phyloP scores from a whole-genome alignment of 1,140 invertebrate species.

The Drosophila pseudoananassae region DNA sequence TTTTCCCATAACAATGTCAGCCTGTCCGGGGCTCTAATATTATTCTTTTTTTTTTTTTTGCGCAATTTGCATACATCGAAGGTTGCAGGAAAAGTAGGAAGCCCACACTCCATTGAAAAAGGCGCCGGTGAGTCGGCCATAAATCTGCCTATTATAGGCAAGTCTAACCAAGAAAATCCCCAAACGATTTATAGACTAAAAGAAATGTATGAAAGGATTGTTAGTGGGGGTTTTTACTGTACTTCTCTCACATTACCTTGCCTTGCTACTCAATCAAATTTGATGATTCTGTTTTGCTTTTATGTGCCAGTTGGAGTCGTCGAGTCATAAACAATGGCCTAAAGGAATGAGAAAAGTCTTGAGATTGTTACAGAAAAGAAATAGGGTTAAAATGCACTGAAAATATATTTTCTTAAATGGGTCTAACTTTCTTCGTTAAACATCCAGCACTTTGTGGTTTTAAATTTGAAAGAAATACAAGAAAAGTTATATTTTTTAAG shows the following conservation, averaged over 20 bases:
- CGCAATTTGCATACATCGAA: constrained; percentile 37
- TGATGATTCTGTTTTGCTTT: constrained; percentile 49
- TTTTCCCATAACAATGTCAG: constrained; percentile 27
- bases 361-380: constrained; percentile 9
- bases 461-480: no score
- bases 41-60: constrained; percentile 12
- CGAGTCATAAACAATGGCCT: constrained; percentile 34
- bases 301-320: constrained; percentile 35
- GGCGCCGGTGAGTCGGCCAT: constrained; percentile 39
- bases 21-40: constrained; percentile 24
- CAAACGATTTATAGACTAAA: background rate
- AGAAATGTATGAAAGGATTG: background rate
- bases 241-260: constrained; percentile 7
- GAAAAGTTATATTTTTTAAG: no score
- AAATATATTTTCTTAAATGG: no score
- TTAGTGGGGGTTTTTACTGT: constrained; percentile 10
- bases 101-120: constrained; percentile 29
- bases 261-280: constrained; percentile 37
- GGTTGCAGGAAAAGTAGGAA: constrained; percentile 13
- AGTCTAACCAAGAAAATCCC: no score
- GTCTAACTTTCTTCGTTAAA: no score
- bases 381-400: constrained; percentile 8
- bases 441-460: no score
- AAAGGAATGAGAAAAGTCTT: constrained; percentile 23
- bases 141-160: constrained; percentile 37